A percentile compares a stretch with the other conserved stretches of the same genome.
Conservation (phyloP, 2,797 vertebrate genomes). For the Ptychadena robeensis region DNA sequence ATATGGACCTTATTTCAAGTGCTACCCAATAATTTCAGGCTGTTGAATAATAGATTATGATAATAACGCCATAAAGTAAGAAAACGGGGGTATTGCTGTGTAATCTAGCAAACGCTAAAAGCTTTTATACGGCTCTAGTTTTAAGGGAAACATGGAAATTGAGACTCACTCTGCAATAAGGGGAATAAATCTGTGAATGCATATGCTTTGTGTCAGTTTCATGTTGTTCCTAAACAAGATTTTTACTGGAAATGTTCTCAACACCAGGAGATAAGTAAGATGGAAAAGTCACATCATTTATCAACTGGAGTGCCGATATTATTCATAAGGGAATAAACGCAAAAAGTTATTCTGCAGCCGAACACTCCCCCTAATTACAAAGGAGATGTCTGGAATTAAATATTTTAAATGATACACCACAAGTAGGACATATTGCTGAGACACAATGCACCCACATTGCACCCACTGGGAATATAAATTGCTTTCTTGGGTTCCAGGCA, state of each 20-base stretch:
- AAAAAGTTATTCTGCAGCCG: conserved; percentile 63
- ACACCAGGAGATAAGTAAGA: conserved; percentile 65
- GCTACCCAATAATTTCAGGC: conserved; percentile 72
- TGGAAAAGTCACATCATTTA: conserved; percentile 64
- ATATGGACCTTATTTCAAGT: conserved; percentile 56
- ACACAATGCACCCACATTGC: background rate
- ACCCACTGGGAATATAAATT: conserved; percentile 9
- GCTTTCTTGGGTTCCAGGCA: conserved; percentile 16
- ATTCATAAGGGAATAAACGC: conserved; percentile 62
- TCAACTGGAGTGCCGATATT: conserved; percentile 63
- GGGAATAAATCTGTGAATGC: conserved; percentile 70
- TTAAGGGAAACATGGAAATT: conserved; percentile 70
- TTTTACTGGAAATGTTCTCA: conserved; percentile 71
- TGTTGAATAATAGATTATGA: conserved; percentile 67
- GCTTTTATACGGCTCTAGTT: conserved; percentile 67
- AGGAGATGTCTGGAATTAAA: conserved; percentile 58
- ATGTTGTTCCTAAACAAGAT: conserved; percentile 68
- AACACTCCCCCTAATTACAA: conserved; percentile 38
- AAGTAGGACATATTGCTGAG: conserved; percentile 44
- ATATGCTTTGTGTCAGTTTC: conserved; percentile 70
- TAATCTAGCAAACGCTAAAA: conserved; percentile 69
- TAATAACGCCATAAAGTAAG: conserved; percentile 65
- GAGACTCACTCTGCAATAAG: conserved; percentile 69
- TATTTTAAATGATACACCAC: conserved; percentile 29
- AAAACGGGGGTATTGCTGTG: conserved; percentile 66